Evolutionary conservation across 30 jellyfish, hydroid and myxozoan genomes (phyloP).

Genomic region (Hydractinia symbiolongicarpus): DNA sequence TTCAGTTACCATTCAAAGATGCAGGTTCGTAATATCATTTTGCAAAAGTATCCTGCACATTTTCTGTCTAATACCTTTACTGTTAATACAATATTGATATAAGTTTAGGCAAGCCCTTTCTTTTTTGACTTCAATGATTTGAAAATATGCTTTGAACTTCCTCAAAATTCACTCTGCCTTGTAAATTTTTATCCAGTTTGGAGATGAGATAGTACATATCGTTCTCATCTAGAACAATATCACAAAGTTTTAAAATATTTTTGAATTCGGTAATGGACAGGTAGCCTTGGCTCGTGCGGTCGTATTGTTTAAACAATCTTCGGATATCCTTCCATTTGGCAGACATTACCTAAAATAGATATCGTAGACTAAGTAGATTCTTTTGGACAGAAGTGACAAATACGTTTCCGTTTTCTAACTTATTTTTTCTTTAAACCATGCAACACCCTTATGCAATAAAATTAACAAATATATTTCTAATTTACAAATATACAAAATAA

Average conservation of each 20-base stretch:
- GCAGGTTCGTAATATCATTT: no score
- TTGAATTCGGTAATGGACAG: slow-evolving; percentile 49
- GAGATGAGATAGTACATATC: slow-evolving; percentile 54
- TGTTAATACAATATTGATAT: no score
- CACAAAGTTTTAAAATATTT: slow-evolving; percentile 47
- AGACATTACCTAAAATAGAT: slow-evolving; percentile 30
- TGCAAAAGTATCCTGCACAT: no score
- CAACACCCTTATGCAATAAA: no score
- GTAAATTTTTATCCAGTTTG: slow-evolving; percentile 40
- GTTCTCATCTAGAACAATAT: slow-evolving; percentile 40
- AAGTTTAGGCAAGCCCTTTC: neutral
- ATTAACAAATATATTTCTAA: no score
- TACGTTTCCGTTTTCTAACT: no score
- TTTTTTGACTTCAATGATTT: no score
- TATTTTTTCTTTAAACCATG: no score
- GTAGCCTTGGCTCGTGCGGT: slow-evolving; percentile 29
- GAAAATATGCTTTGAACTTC: slow-evolving; percentile 1
- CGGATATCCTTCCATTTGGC: slow-evolving; percentile 58
- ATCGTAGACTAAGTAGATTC: neutral
- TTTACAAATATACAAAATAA: no score
- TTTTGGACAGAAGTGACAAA: no score
- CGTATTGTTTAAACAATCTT: slow-evolving; percentile 60
- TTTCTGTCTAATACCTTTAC: no score
- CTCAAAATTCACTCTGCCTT: slow-evolving; percentile 45
- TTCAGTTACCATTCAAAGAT: no score